Evolutionary conservation across 2,888 invertebrate genomes (phyloP), one percentile per base, ranked within the genome.

Genomic region (Eupithecia exiguata): DNA sequence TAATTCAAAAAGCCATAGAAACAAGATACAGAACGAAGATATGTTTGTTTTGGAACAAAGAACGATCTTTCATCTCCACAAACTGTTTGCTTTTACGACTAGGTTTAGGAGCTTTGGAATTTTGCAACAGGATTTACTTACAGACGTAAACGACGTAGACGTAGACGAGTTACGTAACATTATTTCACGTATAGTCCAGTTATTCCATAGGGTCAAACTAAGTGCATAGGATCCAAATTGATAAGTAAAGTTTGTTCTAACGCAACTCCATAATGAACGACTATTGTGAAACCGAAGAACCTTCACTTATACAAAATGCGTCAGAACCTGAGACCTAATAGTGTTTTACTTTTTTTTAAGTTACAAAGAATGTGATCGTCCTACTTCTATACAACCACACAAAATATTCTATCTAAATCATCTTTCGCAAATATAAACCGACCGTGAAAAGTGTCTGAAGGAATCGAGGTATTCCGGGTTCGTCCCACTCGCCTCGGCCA

Each of bases 31-130:
- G 74, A 49, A 43, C 40, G 40, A 7, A 14, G n/a, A 35, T 43
- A 14, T 71, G 49, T 67, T 70, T 30, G 61, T 74, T 46, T 70
- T 71, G 61, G 66, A 75, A 73, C 70, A 75, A 75, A 70, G 72
- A 70, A 69, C 49, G 40, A 68, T 71, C 66, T 66, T 66, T 66
- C 66, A 66, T 66, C 66, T 66, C 43, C 66, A 66, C 62, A 18
- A 72, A 72, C 46, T 70, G 62, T 67, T 69, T 21, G 18, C 16
- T n/a, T 63, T 46, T 58, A 53, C 38, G 38, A 40, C 40, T 40
- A 38, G 9, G 38, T 65, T 36, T 38, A 63, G 46, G 36, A 38
- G 5, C n/a, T 38, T 65, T 65, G 43, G 40, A 40, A 66, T 66
- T 66, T 66, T 66, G 66, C 66, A 66, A 43, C 40, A 40, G n/a